These are phyloP conservation scores for Pelobates fuscus DNA, from an alignment of 2,113 vertebrate species.

Conservation along the genomic window DNA sequence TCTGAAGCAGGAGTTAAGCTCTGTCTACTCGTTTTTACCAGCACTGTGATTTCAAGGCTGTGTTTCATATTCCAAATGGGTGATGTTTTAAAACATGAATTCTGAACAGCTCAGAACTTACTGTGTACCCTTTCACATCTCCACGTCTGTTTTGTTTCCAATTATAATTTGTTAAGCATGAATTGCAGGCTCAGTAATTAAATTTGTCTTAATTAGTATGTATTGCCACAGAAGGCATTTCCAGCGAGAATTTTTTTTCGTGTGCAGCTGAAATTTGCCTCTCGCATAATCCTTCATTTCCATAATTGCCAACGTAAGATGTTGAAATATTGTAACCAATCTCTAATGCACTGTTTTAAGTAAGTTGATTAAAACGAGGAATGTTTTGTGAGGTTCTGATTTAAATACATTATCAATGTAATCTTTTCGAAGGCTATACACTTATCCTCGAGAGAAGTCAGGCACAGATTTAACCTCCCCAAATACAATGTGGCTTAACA, in stretches of 20 bases:
- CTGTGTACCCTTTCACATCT: not conserved
- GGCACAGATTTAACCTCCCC: conserved; percentile 3
- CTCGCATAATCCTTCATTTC: conserved; percentile 31
- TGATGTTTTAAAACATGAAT: conserved; percentile 29
- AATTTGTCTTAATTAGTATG: conserved; percentile 65
- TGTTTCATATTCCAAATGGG: conserved; percentile 19
- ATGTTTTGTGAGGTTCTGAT: not conserved
- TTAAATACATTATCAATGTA: conserved; percentile 45
- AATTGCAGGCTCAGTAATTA: conserved; percentile 58
- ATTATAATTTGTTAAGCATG: conserved; percentile 56
- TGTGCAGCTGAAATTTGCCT: conserved; percentile 24
- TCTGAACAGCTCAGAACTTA: conserved; percentile 26
- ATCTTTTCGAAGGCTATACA: conserved; percentile 36
- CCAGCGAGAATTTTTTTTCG: conserved; percentile 45
- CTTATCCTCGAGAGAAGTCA: conserved; percentile 6
- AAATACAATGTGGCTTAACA: not conserved
- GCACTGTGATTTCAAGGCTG: not conserved
- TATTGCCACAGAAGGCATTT: conserved; percentile 42
- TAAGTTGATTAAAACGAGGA: not conserved
- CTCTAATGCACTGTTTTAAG: conserved; percentile 28
- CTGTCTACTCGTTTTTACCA: not conserved
- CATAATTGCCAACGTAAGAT: conserved; percentile 35
- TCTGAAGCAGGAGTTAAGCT: conserved; percentile 17
- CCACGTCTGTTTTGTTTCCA: conserved; percentile 45
- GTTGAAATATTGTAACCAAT: conserved; percentile 43